A percentile compares a stretch with the other conserved stretches of the same genome.
These are phyloP conservation scores for Cremastinae sp. DNA, from an alignment of 2,888 invertebrate genomes.

Conservation along the genomic window DNA sequence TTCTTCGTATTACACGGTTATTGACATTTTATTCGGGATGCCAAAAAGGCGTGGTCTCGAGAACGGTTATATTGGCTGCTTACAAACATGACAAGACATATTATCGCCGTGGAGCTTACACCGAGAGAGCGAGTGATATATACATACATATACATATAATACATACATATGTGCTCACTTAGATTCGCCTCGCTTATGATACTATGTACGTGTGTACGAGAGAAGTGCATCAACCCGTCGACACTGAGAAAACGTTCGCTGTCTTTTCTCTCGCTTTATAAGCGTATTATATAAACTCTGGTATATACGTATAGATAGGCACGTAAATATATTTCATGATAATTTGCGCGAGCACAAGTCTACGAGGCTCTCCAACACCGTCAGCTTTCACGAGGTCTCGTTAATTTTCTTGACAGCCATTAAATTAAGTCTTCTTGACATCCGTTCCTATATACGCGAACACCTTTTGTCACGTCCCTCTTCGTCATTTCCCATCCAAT, in stretches of 20 bases:
- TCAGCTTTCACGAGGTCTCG: constrained; percentile 55
- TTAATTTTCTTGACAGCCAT: constrained; percentile 65
- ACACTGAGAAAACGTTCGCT: constrained; percentile 67
- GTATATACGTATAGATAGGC: background rate
- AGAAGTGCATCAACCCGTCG: constrained; percentile 69
- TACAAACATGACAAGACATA: constrained; percentile 60
- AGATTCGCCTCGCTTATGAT: constrained; percentile 13
- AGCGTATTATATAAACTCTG: background rate
- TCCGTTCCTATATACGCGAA: background rate
- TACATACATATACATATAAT: no score
- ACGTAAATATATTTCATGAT: constrained; percentile 8
- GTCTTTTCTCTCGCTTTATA: constrained; percentile 38
- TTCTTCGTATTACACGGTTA: background rate
- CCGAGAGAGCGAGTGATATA: no score
- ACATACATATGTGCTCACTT: constrained; percentile 21
- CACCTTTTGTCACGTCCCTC: constrained; percentile 20
- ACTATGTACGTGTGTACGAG: constrained; percentile 45
- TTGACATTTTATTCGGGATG: constrained; percentile 25
- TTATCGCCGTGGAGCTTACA: constrained; percentile 30
- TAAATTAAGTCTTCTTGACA: constrained; percentile 62
- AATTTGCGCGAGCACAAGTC: constrained; percentile 31
- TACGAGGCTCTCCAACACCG: constrained; percentile 20
- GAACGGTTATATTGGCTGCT: constrained; percentile 36
- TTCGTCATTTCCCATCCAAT: constrained; percentile 27
- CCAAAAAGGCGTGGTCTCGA: constrained; percentile 26